Base-by-base conservation (phyloP, 2,797 vertebrate genomes). In the Atherinosoma microstoma region DNA sequence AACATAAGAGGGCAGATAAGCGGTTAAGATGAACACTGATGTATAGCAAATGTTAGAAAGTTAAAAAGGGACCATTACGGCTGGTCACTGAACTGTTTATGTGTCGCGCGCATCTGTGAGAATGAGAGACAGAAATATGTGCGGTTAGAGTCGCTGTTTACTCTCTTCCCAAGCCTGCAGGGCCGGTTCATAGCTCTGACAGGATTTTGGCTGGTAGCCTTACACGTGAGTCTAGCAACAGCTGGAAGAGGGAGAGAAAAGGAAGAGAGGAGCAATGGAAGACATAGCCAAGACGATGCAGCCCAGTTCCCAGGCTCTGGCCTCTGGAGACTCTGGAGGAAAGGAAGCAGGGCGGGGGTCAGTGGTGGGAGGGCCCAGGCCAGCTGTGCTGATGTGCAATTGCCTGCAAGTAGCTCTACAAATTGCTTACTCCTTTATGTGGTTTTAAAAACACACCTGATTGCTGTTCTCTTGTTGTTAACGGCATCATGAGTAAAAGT, bases 231-330 rank as follows among this genome's bases (percentile, higher is more conserved):
- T 58, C 60, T 35, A 80, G 79, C 68, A 94, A 91, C 91, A 94
- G 89, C 92, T 93, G 92, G 85, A 88, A 73, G 77, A 73, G 56
- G 70, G 78, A 79, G 75, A 67, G 62, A 79, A 69, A 65, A 66
- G 58, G 62, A 67, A 72, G 73, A 81, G 84, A 84, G 74, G 68
- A 84, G 75, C 57, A 60, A 64, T 59, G 78, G 61, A 80, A 64
- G 72, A 80, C 61, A 56, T 80, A 89, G 78, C 73, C 79, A 87
- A 76, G 74, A 74, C 76, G 64, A 60, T 69, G 67, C 59, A 77
- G 75, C 78, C 83, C 80, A 87, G 87, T 94, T 94, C 93, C 90
- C 94, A 94, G 92, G 91, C 87, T 85, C 81, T 30, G 57, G 79
- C 81, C 86, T 84, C 85, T 71, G 67, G 85, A 88, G 88, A 82